Evolutionary conservation across 2,797 vertebrate genomes (phyloP).

Genomic region (Gadopsis bispinosus): DNA sequence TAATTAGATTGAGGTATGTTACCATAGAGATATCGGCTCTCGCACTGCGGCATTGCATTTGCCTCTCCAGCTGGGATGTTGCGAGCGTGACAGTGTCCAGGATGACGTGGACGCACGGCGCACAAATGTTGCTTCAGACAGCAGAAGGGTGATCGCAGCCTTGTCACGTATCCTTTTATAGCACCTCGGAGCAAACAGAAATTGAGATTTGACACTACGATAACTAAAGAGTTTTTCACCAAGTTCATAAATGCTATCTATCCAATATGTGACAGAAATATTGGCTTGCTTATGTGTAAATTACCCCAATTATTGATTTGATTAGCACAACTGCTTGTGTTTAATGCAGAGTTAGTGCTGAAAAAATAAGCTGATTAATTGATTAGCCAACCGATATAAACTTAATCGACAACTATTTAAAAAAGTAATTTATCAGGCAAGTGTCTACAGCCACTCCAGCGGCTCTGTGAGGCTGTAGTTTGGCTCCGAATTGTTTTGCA

Average conservation of each 20-base stretch:
- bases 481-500: neutral
- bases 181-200: conserved; percentile 14
- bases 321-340: neutral
- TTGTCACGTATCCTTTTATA: conserved; percentile 5
- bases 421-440: neutral
- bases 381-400: neutral
- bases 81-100: conserved; percentile 26
- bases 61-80: conserved; percentile 46
- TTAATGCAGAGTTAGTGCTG: neutral
- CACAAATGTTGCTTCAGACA: conserved; percentile 19
- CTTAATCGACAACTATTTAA: neutral
- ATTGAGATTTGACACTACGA: neutral
- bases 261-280: neutral
- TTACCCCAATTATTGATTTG: neutral
- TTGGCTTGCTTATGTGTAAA: neutral
- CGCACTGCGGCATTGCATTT: conserved; percentile 54
- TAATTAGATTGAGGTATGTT: conserved; percentile 74
- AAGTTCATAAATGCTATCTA: neutral
- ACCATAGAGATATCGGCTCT: conserved; percentile 79
- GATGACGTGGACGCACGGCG: neutral
- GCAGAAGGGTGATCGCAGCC: conserved; percentile 7
- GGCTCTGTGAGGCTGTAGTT: too few species aligned
- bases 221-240: too few species aligned
- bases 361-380: neutral
- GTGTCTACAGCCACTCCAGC: neutral